These are phyloP conservation scores for Hedychridium roseum DNA, from an alignment of 2,888 invertebrate species.

Conservation along the genomic window DNA sequence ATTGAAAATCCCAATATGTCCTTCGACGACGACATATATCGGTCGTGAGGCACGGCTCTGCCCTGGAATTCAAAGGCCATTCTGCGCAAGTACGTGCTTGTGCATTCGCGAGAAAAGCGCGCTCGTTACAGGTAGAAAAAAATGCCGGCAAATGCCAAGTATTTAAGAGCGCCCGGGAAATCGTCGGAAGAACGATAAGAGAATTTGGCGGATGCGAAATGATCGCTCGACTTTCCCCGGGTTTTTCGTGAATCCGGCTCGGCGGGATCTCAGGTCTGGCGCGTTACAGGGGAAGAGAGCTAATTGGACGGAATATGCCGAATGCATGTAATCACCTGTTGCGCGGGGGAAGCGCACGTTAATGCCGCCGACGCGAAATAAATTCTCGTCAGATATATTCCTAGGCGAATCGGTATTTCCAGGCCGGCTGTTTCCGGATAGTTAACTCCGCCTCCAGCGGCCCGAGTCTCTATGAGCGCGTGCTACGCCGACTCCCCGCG, in stretches of 20 bases:
- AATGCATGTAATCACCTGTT: constrained; percentile 42
- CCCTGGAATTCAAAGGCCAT: constrained; percentile 45
- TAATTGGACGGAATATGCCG: constrained; percentile 38
- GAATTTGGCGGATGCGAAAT: too few species aligned
- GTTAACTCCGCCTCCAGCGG: too few species aligned
- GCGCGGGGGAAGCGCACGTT: constrained; percentile 25
- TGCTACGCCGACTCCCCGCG: too few species aligned
- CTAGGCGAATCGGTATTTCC: constrained; percentile 12
- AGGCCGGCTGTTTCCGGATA: constrained; percentile 2
- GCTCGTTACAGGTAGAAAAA: too few species aligned
- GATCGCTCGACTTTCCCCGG: too few species aligned
- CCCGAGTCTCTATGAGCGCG: too few species aligned
- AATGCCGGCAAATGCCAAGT: too few species aligned
- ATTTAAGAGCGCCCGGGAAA: too few species aligned
- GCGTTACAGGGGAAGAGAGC: constrained; percentile 19
- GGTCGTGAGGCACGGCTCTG: constrained; percentile 26
- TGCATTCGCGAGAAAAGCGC: too few species aligned
- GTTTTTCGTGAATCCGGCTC: too few species aligned
- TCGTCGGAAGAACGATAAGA: too few species aligned
- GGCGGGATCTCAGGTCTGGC: too few species aligned
- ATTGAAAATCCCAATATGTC: constrained; percentile 45
- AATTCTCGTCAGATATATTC: constrained; percentile 22
- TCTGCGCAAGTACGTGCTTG: constrained; percentile 23
- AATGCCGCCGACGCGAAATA: constrained; percentile 26
- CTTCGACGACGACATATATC: constrained; percentile 29